Evolutionary conservation across 1,140 invertebrate species (phyloP), one percentile per base, ranked within the genome.

Genomic region (Trachymyrmex septentrionalis): DNA sequence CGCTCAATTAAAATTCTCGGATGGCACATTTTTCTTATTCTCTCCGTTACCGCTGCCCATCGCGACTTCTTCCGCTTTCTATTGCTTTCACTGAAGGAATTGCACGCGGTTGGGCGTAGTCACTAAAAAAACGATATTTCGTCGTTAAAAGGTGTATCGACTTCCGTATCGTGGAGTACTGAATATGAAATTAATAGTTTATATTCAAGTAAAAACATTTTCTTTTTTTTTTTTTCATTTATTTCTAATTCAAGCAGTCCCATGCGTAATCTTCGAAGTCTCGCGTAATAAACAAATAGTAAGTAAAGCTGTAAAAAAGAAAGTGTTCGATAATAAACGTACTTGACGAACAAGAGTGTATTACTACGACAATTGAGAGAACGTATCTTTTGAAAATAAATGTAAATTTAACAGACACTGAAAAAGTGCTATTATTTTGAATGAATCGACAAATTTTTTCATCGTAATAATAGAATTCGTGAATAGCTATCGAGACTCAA

Each of bases 61-160:
- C 89, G 16, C 72, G 34, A 34, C n/a, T 84, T 85, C 88, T 89
- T 89, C 69, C 76, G 87, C 88, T 89, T 89, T 89, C 88, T 89
- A 89, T 86, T 69, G 80, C 84, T 89, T 89, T 89, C 88, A 89
- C 87, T 86, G 82, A 82, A 55, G 80, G 27, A 73, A 53, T 57
- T 67, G 63, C 85, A 71, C 73, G 38, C 69, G 19, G 53, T 12
- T 73, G 53, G 38, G 55, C 7, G 38, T 73, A 48, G 38, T 82
- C 38, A 16, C 61, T 73, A 73, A 82, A 57, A 67, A 55, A 50
- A 16, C 16, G 21, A 57, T 59, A 72, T 59, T 88, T 77, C 38
- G 48, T 77, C 38, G 48, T 86, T 67, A 76, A 77, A 87, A 86
- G 38, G 38, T 27, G n/a, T 69, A 76, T 87, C 55, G 50, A 19